A percentile compares a stretch with the other conserved stretches of the same genome.
phyloP scores from a whole-genome alignment of 2,113 vertebrate genomes.

The Ifrita kowaldi region DNA sequence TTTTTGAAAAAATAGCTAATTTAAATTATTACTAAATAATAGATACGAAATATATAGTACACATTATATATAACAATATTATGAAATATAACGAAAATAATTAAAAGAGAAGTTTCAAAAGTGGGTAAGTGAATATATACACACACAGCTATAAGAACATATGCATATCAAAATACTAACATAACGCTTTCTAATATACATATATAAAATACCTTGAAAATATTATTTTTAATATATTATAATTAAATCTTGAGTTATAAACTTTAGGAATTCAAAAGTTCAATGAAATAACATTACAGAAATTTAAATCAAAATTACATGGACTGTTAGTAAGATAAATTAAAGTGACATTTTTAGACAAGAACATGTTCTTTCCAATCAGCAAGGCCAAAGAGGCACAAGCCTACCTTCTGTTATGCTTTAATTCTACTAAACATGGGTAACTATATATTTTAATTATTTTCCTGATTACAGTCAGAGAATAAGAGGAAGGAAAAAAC shows the following conservation, averaged over 20 bases:
- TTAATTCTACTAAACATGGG: not conserved
- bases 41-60: not conserved
- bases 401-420: not conserved
- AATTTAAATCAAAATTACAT: not conserved
- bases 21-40: not conserved
- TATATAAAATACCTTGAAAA: not conserved
- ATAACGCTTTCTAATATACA: fast-evolving
- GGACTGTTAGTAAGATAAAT: not conserved
- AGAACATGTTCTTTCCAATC: not conserved
- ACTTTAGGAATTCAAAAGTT: not conserved
- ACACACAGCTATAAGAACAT: fast-evolving
- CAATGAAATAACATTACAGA: not conserved
- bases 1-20: not conserved
- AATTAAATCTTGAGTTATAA: not conserved
- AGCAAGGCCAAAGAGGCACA: not conserved
- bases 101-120: not conserved
- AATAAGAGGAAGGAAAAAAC: not conserved
- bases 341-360: not conserved
- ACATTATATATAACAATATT: not conserved
- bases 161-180: fast-evolving
- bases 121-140: not conserved
- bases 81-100: not conserved
- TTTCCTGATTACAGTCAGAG: not conserved
- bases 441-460: not conserved
- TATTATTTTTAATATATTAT: not conserved